Percentiles rank a stretch among this genome's conserved stretches.
These are phyloP conservation scores for Caenorhabditis tropicalis DNA, from an alignment of 1,140 invertebrate species.

Conservation along the genomic window DNA sequence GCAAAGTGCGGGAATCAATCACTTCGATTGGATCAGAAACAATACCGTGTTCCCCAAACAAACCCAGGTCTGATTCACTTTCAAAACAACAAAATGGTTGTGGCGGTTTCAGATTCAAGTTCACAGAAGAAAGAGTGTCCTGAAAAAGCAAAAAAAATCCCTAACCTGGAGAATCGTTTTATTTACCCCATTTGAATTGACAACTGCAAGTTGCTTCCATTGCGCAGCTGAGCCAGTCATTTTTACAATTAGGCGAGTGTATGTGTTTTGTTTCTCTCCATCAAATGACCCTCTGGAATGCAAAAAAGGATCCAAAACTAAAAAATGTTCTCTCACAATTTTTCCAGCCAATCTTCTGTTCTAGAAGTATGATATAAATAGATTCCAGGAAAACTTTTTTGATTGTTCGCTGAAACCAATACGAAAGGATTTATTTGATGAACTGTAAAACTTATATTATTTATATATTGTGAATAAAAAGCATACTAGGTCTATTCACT, in stretches of 20 bases:
- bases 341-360: not conserved
- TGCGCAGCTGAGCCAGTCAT: constrained; percentile 35
- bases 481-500: not conserved
- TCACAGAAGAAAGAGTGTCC: constrained; percentile 51
- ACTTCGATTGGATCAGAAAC: constrained; percentile 60
- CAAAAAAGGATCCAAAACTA: too few species aligned
- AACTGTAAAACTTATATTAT: not conserved
- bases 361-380: not conserved
- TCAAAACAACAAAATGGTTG: constrained; percentile 61
- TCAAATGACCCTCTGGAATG: constrained; percentile 1
- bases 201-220: constrained; percentile 24
- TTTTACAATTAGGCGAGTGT: constrained; percentile 16
- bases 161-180: too few species aligned
- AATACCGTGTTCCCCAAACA: constrained; percentile 58
- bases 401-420: not conserved
- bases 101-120: constrained; percentile 53
- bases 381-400: not conserved
- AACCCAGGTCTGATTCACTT: constrained; percentile 58
- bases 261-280: not conserved
- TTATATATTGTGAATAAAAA: not conserved
- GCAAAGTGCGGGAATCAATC: constrained; percentile 58
- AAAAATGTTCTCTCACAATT: constrained; percentile 3
- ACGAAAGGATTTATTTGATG: not conserved
- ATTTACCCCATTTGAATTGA: not conserved
- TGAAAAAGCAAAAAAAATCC: constrained; percentile 34